phyloP scores from a whole-genome alignment of 1,140 invertebrate genomes.

The Dolichoris vasculosae region DNA sequence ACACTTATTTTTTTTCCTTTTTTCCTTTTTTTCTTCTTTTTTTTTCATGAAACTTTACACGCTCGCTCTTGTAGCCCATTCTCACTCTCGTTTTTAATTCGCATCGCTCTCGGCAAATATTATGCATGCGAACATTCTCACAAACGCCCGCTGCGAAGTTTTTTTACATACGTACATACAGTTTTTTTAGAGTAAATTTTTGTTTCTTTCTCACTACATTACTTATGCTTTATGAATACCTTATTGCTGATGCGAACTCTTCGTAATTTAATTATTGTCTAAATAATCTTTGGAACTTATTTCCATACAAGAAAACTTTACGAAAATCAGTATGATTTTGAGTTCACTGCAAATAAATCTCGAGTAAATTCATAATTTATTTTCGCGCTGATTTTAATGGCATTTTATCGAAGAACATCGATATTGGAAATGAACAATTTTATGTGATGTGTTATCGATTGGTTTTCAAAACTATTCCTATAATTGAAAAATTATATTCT shows the following conservation, averaged over 20 bases:
- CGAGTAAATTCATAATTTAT: neutral
- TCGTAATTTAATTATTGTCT: neutral
- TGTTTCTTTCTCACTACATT: neutral
- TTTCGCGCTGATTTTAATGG: too few species aligned
- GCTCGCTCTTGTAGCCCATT: neutral
- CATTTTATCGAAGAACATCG: too few species aligned
- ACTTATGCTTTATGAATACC: neutral
- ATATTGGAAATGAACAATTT: too few species aligned
- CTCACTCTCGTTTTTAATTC: conserved; percentile 20
- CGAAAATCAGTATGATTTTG: neutral
- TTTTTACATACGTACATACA: neutral
- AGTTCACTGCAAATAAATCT: neutral
- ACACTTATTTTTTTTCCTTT: conserved; percentile 24
- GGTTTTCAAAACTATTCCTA: too few species aligned
- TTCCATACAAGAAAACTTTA: neutral
- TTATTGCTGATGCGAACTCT: too few species aligned
- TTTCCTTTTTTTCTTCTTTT: neutral
- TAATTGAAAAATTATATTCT: too few species aligned
- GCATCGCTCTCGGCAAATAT: conserved; percentile 22
- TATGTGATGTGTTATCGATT: too few species aligned
- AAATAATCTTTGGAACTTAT: neutral
- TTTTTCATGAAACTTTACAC: neutral
- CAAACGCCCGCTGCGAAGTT: neutral
- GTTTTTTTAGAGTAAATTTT: neutral
- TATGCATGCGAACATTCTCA: neutral